phyloP scores from a whole-genome alignment of 2,797 vertebrate species.

The Mus caroli region DNA sequence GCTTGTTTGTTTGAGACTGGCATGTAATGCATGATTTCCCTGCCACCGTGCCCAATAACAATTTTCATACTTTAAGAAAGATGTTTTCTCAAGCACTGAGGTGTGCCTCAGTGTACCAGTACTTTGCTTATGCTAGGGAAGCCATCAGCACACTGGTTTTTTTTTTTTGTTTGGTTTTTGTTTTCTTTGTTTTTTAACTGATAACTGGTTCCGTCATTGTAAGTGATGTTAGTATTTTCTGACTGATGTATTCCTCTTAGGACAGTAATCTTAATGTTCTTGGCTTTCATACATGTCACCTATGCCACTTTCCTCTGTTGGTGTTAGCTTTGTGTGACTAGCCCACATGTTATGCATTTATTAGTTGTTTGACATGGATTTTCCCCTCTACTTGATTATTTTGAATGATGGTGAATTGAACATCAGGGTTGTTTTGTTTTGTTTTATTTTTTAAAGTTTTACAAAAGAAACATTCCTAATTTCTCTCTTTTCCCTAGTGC shows the following conservation, averaged over 20 bases:
- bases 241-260: not conserved
- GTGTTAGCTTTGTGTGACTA: not conserved
- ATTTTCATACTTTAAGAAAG: not conserved
- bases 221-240: constrained; percentile 22
- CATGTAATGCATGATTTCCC: not conserved
- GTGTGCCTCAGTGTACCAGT: not conserved
- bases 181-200: not conserved
- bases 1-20: not conserved
- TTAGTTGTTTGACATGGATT: not conserved
- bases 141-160: not conserved
- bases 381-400: not conserved
- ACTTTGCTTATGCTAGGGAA: not conserved
- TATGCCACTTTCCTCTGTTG: not conserved
- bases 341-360: not conserved
- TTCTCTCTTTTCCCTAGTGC: constrained; percentile 89
- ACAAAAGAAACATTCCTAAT: constrained; percentile 20
- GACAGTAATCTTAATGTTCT: not conserved
- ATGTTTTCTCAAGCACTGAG: not conserved
- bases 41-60: not conserved
- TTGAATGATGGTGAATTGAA: constrained; percentile 38
- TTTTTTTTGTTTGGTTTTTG: not conserved
- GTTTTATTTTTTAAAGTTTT: not conserved
- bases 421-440: not conserved
- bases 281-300: not conserved
- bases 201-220: not conserved